Conservation (phyloP, 2,888 invertebrate species). For the Notocelia uddmanniana region DNA sequence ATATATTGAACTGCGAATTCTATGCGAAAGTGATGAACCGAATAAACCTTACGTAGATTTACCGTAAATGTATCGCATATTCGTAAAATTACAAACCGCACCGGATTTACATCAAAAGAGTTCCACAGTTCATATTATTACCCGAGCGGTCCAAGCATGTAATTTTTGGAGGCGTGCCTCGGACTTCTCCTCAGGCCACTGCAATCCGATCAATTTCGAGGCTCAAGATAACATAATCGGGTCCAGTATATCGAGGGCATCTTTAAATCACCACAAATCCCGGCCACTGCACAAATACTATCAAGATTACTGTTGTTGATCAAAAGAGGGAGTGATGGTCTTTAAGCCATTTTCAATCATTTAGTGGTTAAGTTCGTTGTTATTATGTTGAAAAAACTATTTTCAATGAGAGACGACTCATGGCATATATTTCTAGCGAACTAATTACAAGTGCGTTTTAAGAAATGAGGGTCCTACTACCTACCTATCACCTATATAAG, state of each 20-base stretch:
- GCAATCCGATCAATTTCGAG: conserved; percentile 71
- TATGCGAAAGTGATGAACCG: neutral
- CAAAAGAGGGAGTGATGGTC: conserved; percentile 12
- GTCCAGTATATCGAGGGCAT: conserved; percentile 66
- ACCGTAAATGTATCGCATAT: conserved; percentile 19
- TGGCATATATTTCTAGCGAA: neutral
- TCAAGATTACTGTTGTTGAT: conserved; percentile 9
- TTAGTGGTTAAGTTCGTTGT: neutral
- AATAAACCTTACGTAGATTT: neutral
- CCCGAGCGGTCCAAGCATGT: conserved; percentile 53
- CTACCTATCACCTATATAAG: too few relatives aligned
- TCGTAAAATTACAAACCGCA: conserved; percentile 15
- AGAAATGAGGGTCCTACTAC: too few relatives aligned
- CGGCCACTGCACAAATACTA: conserved; percentile 24
- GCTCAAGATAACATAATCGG: conserved; percentile 68
- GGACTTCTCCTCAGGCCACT: conserved; percentile 56
- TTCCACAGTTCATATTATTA: conserved; percentile 36
- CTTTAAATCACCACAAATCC: conserved; percentile 59
- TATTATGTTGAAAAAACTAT: neutral
- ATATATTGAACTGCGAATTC: neutral
- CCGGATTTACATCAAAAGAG: conserved; percentile 22
- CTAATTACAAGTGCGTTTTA: too few relatives aligned
- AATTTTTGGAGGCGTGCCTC: conserved; percentile 69
- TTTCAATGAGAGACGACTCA: neutral
- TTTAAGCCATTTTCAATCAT: conserved; percentile 1